phyloP scores from a whole-genome alignment of 2,888 invertebrate species.

The Cordilura impudica region DNA sequence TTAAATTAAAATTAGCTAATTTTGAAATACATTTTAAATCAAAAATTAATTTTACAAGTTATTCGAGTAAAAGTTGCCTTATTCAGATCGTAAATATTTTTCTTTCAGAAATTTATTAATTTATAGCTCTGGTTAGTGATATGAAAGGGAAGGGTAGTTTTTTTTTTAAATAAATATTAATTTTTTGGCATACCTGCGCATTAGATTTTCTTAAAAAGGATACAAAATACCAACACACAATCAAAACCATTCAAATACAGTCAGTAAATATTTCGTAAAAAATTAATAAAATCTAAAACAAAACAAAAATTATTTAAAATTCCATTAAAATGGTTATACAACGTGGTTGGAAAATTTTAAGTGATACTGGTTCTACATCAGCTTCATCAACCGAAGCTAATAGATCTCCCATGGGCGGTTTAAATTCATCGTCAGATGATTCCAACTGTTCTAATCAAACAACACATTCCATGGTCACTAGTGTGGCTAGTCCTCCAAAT shows the following conservation, averaged over 20 bases:
- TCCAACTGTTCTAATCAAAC: constrained; percentile 77
- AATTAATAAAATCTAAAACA: not conserved
- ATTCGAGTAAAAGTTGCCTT: too few species aligned
- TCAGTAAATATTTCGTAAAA: not conserved
- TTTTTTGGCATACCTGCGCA: constrained; percentile 27
- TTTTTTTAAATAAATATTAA: too few species aligned
- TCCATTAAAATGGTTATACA: constrained; percentile 75
- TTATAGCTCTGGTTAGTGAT: too few species aligned
- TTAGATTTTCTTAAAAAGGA: constrained; percentile 18
- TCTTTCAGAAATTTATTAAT: too few species aligned
- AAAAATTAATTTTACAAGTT: too few species aligned
- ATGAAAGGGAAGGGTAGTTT: too few species aligned
- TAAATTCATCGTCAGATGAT: constrained; percentile 76
- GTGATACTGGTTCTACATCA: constrained; percentile 69
- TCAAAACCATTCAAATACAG: not conserved
- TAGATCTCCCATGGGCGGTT: constrained; percentile 70
- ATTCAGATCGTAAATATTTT: too few species aligned
- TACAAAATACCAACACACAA: constrained; percentile 10
- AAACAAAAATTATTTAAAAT: constrained; percentile 14
- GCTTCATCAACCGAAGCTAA: constrained; percentile 66
- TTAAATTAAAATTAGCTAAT: too few species aligned
- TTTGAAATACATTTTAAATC: too few species aligned
- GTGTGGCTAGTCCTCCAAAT: constrained; percentile 63
- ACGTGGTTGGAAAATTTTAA: constrained; percentile 76
- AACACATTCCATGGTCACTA: constrained; percentile 75